Conservation (phyloP, 2,797 vertebrate species). For the Euphonia xanthogaster region DNA sequence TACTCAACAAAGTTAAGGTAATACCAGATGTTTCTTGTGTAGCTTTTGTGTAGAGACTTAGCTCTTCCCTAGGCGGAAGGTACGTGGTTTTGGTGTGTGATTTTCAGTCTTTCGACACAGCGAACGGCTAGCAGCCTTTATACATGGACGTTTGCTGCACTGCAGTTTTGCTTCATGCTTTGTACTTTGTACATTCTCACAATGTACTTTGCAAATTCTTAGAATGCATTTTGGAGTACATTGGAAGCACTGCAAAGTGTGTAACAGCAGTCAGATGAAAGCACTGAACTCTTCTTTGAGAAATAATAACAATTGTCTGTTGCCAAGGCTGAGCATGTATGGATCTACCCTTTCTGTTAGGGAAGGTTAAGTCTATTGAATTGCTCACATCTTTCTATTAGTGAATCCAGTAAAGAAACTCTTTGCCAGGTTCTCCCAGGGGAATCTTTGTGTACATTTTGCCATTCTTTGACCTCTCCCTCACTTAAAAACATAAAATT, state of each 20-base stretch:
- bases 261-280: neutral
- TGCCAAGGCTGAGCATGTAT: neutral
- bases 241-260: neutral
- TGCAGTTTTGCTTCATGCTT: neutral
- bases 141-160: neutral
- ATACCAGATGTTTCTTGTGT: neutral
- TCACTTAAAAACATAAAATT: neutral
- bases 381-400: neutral
- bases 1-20: neutral
- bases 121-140: neutral
- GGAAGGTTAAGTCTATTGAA: neutral
- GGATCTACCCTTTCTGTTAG: neutral
- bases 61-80: neutral
- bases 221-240: neutral
- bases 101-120: neutral
- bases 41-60: neutral
- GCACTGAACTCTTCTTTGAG: neutral
- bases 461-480: neutral
- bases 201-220: neutral
- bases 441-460: neutral
- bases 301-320: neutral
- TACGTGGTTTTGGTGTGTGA: neutral
- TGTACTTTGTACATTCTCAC: neutral
- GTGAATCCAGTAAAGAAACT: neutral
- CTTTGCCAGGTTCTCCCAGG: neutral